Evolutionary conservation across 2,797 vertebrate genomes (phyloP), one percentile per base, ranked within the genome.

Genomic region (Macroramphosus scolopax): DNA sequence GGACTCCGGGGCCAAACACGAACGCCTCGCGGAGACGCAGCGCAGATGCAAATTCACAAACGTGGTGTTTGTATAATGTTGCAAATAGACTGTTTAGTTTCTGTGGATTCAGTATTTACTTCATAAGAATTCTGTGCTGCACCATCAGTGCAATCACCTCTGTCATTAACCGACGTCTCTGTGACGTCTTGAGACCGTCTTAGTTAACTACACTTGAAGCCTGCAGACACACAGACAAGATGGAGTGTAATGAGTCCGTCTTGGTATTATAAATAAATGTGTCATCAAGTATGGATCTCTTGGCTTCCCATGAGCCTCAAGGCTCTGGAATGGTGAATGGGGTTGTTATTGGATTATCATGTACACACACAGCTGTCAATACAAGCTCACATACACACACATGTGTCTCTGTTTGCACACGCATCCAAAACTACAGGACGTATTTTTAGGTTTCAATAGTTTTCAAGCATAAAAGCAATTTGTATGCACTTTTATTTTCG

Each of bases 191-290:
- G n/a, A n/a, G n/a, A n/a, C 35, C 17, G 6, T 45, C 16, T 8
- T 22, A 6, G 14, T 29, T 13, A 39, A 41, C 16, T 13, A n/a
- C 46, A 69, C 32, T 44, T 62, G 37, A 33, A 53, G 42, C 15
- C 33, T 31, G 41, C 29, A 14, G 22, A 57, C 63, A 53, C 51
- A 71, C 24, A 63, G 28, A 45, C 32, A 66, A 30, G 52, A 52
- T 48, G 50, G 40, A 50, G 63, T 65, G 46, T 60, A 72, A 78
- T 78, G 64, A 68, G 46, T 41, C 43, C 50, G 56, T 67, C 55
- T 54, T 38, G 43, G 52, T 61, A 65, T 62, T 80, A 63, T 72
- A 77, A 70, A 83, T 77, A 71, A 63, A 42, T 37, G n/a, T 63
- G 55, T 70, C 31, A 41, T 78, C 58, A 56, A 61, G 49, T 50